Evolutionary conservation across 2,888 invertebrate genomes (phyloP).

Genomic region (Tanypteryx hageni): DNA sequence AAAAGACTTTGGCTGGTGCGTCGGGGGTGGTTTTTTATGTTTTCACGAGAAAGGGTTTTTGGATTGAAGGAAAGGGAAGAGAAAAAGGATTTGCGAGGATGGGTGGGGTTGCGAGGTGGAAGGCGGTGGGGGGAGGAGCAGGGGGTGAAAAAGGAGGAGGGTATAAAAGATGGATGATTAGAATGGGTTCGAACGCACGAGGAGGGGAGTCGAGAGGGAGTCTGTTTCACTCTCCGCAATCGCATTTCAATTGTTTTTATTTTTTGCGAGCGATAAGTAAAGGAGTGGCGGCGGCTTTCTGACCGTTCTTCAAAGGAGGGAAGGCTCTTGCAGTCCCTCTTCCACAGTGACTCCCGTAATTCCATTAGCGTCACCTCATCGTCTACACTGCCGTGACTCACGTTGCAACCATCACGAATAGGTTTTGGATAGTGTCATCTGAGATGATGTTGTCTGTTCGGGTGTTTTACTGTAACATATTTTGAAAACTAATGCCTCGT

Average conservation of each 20-base stretch:
- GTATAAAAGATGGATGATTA: conserved; percentile 45
- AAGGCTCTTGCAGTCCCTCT: background rate
- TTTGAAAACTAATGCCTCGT: no score
- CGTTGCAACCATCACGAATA: background rate
- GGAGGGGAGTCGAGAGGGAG: conserved; percentile 19
- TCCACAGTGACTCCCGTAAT: background rate
- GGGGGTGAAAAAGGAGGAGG: background rate
- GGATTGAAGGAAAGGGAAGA: conserved; percentile 41
- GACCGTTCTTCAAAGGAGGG: conserved; percentile 41
- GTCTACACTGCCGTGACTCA: background rate
- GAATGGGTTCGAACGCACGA: conserved; percentile 49
- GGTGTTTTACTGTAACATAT: no score
- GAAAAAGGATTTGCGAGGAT: conserved; percentile 44
- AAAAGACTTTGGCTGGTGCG: conserved; percentile 30
- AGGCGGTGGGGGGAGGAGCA: background rate
- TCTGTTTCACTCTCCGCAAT: conserved; percentile 47
- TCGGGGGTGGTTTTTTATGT: conserved; percentile 6
- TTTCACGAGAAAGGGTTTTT: conserved; percentile 58
- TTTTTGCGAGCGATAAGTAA: conserved; percentile 52
- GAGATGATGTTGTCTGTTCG: no score
- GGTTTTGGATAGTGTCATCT: no score
- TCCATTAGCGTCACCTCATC: conserved; percentile 50
- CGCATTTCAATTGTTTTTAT: conserved; percentile 50
- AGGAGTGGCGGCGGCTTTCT: conserved; percentile 13
- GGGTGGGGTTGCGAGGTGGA: background rate